Evolutionary conservation across 2,888 invertebrate genomes (phyloP), one percentile per base, ranked within the genome.

Genomic region (Idaea dimidiata): DNA sequence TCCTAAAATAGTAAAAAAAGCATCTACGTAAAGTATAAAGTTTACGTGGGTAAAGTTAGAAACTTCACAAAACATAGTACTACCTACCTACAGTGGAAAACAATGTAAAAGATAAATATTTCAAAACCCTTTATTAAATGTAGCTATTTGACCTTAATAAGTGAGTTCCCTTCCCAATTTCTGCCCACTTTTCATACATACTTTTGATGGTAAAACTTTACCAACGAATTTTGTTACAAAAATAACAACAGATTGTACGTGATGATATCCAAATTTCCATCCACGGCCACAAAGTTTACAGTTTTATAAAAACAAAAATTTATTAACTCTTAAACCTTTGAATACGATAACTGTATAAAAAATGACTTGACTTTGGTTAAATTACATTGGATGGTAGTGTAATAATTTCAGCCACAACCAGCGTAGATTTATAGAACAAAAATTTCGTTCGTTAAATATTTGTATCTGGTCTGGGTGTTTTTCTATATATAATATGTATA

Each of bases 181-280:
- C 16, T 58, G 2, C 17, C 58, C 14, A 43, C 43, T 43, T 43
- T 14, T 43, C 10, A 43, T 43, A 24, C 24, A 24, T 43, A 43
- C 43, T 43, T 43, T 10, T 43, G 43, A 43, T 43, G 43, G 14
- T 43, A 43, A 43, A 43, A 43, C 43, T 43, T 43, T 43, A 43
- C 43, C 6, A 43, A 43, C 43, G 43, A 43, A 43, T 43, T 43
- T 43, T 43, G 10, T 32, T 17, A 58, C 32, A 33, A 33, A 24
- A 58, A 58, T 60, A 59, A 53, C 54, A 33, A 10, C 56, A 17
- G 66, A 69, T 64, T 54, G 64, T 57, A 32, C 64, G 65, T 65
- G 65, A 62, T 53, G 61, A 65, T 69, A 61, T 10, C 18, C 55
- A 61, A 16, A 10, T 66, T 62, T 61, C 32, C 17, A 31, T 43